phyloP scores from a whole-genome alignment of 2,888 invertebrate genomes.

The Tanypteryx hageni region DNA sequence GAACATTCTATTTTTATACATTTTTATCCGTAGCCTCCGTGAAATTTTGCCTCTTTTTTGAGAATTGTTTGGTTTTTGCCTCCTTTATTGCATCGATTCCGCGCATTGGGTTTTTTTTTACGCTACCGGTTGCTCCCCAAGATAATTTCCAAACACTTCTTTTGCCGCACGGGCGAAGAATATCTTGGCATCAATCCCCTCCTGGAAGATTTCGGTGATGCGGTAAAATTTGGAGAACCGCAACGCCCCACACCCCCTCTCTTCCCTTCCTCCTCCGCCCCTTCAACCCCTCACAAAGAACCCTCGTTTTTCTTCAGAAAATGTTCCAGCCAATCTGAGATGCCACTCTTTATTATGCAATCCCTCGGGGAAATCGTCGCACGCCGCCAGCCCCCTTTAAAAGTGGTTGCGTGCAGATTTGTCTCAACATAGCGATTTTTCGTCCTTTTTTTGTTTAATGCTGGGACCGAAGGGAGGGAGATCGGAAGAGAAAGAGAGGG shows the following conservation, averaged over 20 bases:
- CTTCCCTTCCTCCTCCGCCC: neutral
- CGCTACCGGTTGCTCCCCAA: slow-evolving; percentile 1
- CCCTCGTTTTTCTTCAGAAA: neutral
- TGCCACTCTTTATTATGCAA: slow-evolving; percentile 12
- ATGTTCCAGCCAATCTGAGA: slow-evolving; percentile 22
- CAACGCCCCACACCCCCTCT: neutral
- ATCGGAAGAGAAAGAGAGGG: neutral
- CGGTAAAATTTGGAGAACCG: slow-evolving; percentile 35
- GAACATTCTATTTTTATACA: no score
- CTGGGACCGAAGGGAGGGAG: neutral
- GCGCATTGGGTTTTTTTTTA: neutral
- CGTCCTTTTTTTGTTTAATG: neutral
- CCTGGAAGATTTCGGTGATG: slow-evolving; percentile 19
- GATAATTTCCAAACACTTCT: slow-evolving; percentile 12
- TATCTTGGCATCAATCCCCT: slow-evolving; percentile 32
- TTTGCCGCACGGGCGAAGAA: neutral
- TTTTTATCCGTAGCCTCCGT: no score
- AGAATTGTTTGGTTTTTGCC: no score
- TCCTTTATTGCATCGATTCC: no score
- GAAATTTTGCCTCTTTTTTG: no score
- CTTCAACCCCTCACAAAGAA: neutral
- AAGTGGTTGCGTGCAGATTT: slow-evolving; percentile 9
- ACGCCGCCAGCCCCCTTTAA: neutral
- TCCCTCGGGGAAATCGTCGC: neutral
- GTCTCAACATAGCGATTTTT: slow-evolving; percentile 7